These are phyloP conservation scores for Mobula birostris DNA, from an alignment of 2,113 vertebrate species.

Conservation along the genomic window DNA sequence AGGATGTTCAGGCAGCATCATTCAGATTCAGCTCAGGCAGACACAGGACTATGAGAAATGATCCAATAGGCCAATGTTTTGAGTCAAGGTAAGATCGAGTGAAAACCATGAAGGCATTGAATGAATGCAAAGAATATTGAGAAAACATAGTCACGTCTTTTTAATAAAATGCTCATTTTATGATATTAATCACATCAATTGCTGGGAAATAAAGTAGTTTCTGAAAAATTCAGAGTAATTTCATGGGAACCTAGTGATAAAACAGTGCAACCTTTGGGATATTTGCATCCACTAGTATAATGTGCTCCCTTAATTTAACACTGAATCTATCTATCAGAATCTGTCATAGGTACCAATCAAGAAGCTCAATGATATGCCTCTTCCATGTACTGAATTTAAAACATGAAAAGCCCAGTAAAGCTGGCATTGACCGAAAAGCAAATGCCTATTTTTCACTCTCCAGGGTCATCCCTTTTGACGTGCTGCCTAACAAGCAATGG, in stretches of 20 bases:
- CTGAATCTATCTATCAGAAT: background rate
- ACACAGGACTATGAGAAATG: background rate
- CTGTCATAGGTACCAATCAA: background rate
- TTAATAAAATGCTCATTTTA: background rate
- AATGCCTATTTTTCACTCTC: background rate
- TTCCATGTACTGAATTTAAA: background rate
- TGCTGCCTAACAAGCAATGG: background rate
- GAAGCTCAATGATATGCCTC: background rate
- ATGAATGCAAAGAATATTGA: background rate
- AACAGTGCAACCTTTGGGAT: background rate
- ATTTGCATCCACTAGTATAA: background rate
- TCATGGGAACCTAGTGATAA: background rate
- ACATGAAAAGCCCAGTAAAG: background rate
- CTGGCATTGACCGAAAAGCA: background rate
- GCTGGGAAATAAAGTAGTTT: background rate
- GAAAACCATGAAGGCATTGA: background rate
- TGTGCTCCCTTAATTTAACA: background rate
- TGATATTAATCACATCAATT: background rate
- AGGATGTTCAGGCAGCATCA: background rate
- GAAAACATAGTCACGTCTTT: background rate
- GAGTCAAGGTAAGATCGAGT: background rate
- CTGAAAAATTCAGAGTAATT: background rate
- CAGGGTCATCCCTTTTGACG: background rate
- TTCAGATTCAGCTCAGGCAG: background rate
- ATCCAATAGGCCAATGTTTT: background rate